Conservation (phyloP, 1,140 invertebrate species). For the Zaprionus davidi region DNA sequence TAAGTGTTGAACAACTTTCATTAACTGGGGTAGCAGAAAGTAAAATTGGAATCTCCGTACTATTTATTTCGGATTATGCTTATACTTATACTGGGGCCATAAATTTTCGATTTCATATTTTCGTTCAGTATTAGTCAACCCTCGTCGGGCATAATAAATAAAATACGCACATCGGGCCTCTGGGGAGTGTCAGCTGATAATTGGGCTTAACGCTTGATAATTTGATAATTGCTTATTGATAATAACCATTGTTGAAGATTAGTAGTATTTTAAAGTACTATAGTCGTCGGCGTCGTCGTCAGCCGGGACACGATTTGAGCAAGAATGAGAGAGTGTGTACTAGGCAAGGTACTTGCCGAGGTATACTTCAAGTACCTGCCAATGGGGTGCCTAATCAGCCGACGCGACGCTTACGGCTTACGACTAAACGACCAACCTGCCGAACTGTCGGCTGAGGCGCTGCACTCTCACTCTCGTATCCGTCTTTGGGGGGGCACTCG, state of each 20-base stretch:
- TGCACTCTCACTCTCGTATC: constrained; percentile 16
- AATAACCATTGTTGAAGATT: constrained; percentile 46
- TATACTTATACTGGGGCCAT: background rate
- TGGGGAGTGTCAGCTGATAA: constrained; percentile 30
- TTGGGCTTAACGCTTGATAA: constrained; percentile 41
- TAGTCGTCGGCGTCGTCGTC: constrained; percentile 37
- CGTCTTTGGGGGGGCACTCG: constrained; percentile 10
- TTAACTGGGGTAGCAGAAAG: background rate
- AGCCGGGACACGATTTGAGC: background rate
- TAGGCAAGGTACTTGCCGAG: background rate
- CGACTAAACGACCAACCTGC: constrained; percentile 1
- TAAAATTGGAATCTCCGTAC: background rate
- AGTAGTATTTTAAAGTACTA: constrained; percentile 45
- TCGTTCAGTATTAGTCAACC: background rate
- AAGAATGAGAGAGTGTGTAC: constrained; percentile 25
- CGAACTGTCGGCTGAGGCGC: background rate
- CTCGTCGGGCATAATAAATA: constrained; percentile 27
- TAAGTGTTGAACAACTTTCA: background rate
- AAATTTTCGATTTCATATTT: background rate
- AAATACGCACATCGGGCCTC: constrained; percentile 9
- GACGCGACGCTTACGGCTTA: constrained; percentile 10
- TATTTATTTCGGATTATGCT: background rate
- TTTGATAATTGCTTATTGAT: constrained; percentile 58
- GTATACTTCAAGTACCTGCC: constrained; percentile 42
- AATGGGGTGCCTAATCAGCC: constrained; percentile 33